A percentile compares a stretch with the other conserved stretches of the same genome.
Evolutionary conservation across 2,888 invertebrate species (phyloP).

Genomic region (Perithous albicinctus): DNA sequence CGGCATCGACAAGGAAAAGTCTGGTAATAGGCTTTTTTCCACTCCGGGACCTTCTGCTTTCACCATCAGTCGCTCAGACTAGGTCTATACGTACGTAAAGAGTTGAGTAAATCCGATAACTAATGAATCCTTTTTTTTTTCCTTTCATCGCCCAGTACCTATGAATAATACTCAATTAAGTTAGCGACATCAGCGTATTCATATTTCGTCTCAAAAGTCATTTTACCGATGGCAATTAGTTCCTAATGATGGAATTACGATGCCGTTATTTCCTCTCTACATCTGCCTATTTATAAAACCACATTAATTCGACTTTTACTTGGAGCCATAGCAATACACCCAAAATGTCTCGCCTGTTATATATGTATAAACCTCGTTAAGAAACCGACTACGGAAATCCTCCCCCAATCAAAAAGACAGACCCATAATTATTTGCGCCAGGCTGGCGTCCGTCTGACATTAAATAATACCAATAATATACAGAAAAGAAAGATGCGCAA

Average conservation of each 20-base stretch:
- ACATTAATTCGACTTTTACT: slow-evolving; percentile 38
- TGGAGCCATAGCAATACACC: slow-evolving; percentile 24
- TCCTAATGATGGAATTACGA: slow-evolving; percentile 55
- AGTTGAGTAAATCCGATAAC: too few species aligned
- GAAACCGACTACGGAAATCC: slow-evolving; percentile 61
- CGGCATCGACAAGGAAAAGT: too few species aligned
- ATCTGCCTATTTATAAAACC: slow-evolving; percentile 41
- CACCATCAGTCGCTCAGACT: too few species aligned
- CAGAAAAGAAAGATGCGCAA: not conserved
- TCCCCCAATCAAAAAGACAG: slow-evolving; percentile 62
- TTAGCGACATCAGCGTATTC: not conserved
- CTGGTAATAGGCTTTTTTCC: too few species aligned
- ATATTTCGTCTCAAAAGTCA: slow-evolving; percentile 10
- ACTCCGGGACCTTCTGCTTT: too few species aligned
- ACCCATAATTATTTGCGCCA: slow-evolving; percentile 64
- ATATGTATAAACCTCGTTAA: slow-evolving; percentile 62
- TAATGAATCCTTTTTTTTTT: not conserved
- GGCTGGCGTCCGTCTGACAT: slow-evolving; percentile 61
- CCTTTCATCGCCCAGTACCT: not conserved
- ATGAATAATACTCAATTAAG: not conserved
- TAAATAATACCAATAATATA: slow-evolving; percentile 57
- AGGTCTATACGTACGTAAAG: too few species aligned
- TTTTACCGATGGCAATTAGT: slow-evolving; percentile 45
- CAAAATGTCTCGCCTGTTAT: slow-evolving; percentile 28
- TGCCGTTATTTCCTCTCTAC: slow-evolving; percentile 21